Evolutionary conservation across 1,140 invertebrate species (phyloP), one percentile per base, ranked within the genome.

Genomic region (Caenorhabditis tropicalis): DNA sequence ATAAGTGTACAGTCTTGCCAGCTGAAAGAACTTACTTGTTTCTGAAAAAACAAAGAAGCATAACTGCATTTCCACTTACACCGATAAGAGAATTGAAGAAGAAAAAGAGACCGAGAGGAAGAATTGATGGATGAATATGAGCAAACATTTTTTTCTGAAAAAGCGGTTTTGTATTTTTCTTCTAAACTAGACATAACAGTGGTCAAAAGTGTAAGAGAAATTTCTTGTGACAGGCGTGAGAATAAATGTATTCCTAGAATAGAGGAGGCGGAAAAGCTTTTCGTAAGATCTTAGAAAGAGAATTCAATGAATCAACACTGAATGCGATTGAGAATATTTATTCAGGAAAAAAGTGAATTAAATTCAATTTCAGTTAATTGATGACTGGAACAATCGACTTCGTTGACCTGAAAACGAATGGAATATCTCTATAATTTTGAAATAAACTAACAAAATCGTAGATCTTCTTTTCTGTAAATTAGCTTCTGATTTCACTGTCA

Each of bases 61-160:
- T 58, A 2, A 82, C 43, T 5, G 12, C 51, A 33, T 82, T 82
- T n/a, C 81, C 81, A 43, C 36, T 65, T 4, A 82, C 81, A 15
- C 81, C 81, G 19, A 82, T 65, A 2, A 65, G 16, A 1, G 81
- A 82, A 21, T 56, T 58, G 36, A 60, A 36, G 10, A 53, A 53
- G 24, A 82, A 82, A 24, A 82, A 82, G 36, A 82, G 65, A 21
- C 53, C 81, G 21, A 82, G 29, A 24, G 81, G 81, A 21, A 82
- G 56, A 33, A 82, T 39, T 21, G 65, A 43, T 4, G 81, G 81
- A 46, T 82, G 81, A 21, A 82, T 82, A 56, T 51, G 39, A 10
- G 51, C 31, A 33, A 82, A 82, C 81, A 82, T 82, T n/a, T n/a
- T n/a, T n/a, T n/a, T n/a, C 39, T n/a, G n/a, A n/a, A n/a, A n/a